phyloP scores from a whole-genome alignment of 2,888 invertebrate species.

The Rhamnusium bicolor region DNA sequence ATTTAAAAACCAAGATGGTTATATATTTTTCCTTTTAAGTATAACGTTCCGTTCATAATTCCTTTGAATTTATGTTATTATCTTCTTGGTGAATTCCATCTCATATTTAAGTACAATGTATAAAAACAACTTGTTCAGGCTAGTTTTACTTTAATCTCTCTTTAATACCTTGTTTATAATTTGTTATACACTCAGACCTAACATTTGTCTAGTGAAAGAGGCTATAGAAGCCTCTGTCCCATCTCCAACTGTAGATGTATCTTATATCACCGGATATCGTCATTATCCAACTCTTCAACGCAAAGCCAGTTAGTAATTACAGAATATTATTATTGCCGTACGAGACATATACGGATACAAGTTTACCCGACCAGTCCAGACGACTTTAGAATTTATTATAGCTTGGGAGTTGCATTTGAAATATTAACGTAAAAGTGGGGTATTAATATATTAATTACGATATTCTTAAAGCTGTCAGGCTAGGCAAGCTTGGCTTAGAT shows the following conservation, averaged over 20 bases:
- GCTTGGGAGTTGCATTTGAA: constrained; percentile 18
- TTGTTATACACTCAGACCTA: constrained; percentile 28
- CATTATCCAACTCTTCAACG: constrained; percentile 33
- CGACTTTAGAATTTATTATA: constrained; percentile 26
- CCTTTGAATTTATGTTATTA: not conserved
- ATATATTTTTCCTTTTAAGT: not conserved
- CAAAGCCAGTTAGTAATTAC: constrained; percentile 34
- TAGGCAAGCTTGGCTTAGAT: not conserved
- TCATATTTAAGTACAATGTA: constrained; percentile 4
- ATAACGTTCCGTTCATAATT: not conserved
- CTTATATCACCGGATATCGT: constrained; percentile 42
- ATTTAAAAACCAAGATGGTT: no score
- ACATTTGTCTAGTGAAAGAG: constrained; percentile 19
- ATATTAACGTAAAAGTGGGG: constrained; percentile 13
- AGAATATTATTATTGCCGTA: constrained; percentile 35
- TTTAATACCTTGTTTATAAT: constrained; percentile 36
- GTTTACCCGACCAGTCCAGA: constrained; percentile 22
- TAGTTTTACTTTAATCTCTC: constrained; percentile 16
- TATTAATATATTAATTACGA: constrained; percentile 17
- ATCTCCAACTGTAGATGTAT: constrained; percentile 25
- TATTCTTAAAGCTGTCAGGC: not conserved
- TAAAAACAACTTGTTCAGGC: constrained; percentile 9
- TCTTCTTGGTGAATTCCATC: not conserved
- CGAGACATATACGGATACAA: constrained; percentile 34
- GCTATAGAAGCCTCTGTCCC: not conserved